Conservation (phyloP, 2,888 invertebrate species). For the Acheta domesticus region DNA sequence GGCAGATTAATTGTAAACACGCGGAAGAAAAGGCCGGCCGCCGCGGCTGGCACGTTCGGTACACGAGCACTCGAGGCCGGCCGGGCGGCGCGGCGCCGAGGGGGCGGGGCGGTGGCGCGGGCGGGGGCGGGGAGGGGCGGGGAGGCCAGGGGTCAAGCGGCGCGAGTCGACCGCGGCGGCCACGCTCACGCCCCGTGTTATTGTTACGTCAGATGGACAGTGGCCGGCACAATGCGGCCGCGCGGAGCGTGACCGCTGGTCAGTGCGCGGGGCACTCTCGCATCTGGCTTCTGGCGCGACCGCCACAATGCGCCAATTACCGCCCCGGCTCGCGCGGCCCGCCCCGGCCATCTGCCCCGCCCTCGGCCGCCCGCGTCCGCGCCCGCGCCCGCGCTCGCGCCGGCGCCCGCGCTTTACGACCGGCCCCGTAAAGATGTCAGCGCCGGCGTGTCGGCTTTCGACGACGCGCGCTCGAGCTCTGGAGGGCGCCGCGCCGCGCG, state of each 20-base stretch:
- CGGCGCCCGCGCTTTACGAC: background rate
- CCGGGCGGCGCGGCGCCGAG: background rate
- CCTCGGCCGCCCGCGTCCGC: background rate
- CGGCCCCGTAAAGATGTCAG: background rate
- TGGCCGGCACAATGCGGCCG: background rate
- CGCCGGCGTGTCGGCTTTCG: background rate
- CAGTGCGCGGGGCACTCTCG: background rate
- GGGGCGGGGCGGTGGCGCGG: too few species aligned
- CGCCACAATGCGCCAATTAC: conserved; percentile 10
- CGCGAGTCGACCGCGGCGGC: background rate
- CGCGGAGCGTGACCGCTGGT: background rate
- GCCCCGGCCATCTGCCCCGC: background rate
- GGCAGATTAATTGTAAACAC: conserved; percentile 1
- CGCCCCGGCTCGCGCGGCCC: background rate
- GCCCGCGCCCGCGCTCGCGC: background rate
- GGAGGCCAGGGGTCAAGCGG: background rate
- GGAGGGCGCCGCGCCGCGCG: too few species aligned
- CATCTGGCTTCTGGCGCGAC: background rate
- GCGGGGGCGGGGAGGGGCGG: background rate
- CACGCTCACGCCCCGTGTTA: background rate
- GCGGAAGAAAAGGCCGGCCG: background rate
- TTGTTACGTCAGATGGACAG: conserved; percentile 18
- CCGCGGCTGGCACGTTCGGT: background rate
- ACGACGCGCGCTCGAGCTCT: background rate
- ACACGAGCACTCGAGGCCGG: background rate